These are phyloP conservation scores for Allophyes oxyacanthae DNA, from an alignment of 2,888 invertebrate genomes.

Conservation along the genomic window DNA sequence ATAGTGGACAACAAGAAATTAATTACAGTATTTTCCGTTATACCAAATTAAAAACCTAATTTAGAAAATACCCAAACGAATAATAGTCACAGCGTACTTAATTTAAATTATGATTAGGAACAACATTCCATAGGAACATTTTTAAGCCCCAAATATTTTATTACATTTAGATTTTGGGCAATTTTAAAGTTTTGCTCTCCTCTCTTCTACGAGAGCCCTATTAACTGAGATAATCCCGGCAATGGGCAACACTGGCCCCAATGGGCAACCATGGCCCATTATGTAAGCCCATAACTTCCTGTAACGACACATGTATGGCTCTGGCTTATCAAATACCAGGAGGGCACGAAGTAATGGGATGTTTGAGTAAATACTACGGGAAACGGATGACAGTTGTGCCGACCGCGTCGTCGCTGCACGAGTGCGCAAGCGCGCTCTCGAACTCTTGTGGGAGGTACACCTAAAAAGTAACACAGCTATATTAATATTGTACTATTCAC, in stretches of 20 bases:
- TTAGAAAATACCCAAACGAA: too few species aligned
- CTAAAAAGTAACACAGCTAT: constrained; percentile 56
- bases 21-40: neutral
- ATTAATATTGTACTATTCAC: too few species aligned
- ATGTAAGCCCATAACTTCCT: too few species aligned
- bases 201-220: neutral
- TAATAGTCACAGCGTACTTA: too few species aligned
- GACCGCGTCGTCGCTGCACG: constrained; percentile 82
- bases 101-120: constrained; percentile 28
- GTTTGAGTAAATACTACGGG: constrained; percentile 64
- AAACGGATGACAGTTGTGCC: constrained; percentile 84
- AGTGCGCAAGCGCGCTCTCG: constrained; percentile 82
- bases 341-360: constrained; percentile 8
- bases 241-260: too few species aligned
- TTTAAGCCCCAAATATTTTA: constrained; percentile 1
- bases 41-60: too few species aligned
- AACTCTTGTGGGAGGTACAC: constrained; percentile 84
- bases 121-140: constrained; percentile 51
- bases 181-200: constrained; percentile 9
- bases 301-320: too few species aligned
- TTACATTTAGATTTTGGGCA: constrained; percentile 1
- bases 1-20: neutral
- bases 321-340: too few species aligned
- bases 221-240: too few species aligned
- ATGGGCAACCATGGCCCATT: too few species aligned